A percentile compares a stretch with the other conserved stretches of the same genome.
phyloP scores from a whole-genome alignment of 2,888 invertebrate species.

The Tinea trinotella region DNA sequence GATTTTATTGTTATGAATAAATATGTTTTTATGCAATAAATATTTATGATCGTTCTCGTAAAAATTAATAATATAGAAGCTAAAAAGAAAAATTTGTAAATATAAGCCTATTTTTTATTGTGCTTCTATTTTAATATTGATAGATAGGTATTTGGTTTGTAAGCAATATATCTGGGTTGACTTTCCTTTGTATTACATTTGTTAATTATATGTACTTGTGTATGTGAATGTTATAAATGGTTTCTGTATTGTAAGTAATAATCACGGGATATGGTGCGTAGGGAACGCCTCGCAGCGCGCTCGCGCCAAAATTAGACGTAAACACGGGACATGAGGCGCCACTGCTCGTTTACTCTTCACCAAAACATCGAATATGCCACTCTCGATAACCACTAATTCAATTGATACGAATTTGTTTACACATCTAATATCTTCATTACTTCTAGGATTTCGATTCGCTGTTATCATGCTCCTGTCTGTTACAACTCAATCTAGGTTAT shows the following conservation, averaged over 20 bases:
- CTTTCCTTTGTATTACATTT: too few relatives aligned
- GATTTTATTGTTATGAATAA: constrained; percentile 19
- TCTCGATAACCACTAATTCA: not conserved
- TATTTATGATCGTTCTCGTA: constrained; percentile 6
- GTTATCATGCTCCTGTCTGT: too few relatives aligned
- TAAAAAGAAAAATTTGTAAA: too few relatives aligned
- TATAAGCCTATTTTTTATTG: too few relatives aligned
- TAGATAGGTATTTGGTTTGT: too few relatives aligned
- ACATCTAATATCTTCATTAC: not conserved
- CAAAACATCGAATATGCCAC: constrained; percentile 16
- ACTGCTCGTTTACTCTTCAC: constrained; percentile 21
- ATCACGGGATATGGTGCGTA: constrained; percentile 35
- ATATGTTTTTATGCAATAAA: not conserved
- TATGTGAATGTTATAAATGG: not conserved
- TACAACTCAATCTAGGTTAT: too few relatives aligned
- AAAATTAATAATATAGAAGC: too few relatives aligned
- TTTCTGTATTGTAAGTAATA: constrained; percentile 23
- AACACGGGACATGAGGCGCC: constrained; percentile 43
- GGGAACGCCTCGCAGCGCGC: constrained; percentile 60
- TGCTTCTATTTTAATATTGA: too few relatives aligned
- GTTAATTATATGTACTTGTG: constrained; percentile 6
- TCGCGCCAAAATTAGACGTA: constrained; percentile 72
- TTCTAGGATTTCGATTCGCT: too few relatives aligned
- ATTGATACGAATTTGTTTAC: not conserved
- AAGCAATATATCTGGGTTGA: too few relatives aligned